Base-by-base conservation (phyloP, 2,113 vertebrate genomes). In the Lophochroa leadbeateri region DNA sequence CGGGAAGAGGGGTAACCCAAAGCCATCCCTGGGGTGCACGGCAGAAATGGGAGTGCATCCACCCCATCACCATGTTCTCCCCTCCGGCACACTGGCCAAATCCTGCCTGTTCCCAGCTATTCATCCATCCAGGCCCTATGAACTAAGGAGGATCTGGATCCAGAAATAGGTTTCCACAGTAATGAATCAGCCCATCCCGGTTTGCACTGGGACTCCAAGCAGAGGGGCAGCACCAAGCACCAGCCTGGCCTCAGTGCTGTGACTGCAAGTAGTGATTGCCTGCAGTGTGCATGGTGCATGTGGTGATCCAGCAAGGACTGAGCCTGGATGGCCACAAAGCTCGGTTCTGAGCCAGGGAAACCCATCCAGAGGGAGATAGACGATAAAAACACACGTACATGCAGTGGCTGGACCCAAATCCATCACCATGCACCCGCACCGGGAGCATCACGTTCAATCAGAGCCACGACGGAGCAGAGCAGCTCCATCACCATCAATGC, bases 231-330 rank as follows among this genome's bases (percentile, higher is more conserved):
- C 61, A 47, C 58, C 35, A 5, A 53, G 74, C 9, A 4, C 29
- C 72, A 35, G 7, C 68, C 61, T 7, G 17, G 28, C 39, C 67
- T 11, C 6, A 0, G 1, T 13, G 41, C 43, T 3, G 4, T 7
- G 29, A 50, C 86, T 4, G 3, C 1, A 4, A 11, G 41, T 9
- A 46, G 27, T 1, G 37, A 46, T 19, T 11, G 6, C 77, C 31
- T 0, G 39, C 2, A 8, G n/a, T 6, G 4, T 0, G 13, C 39
- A 27, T 0, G 0, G 41, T 17, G 69, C 41, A 9, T 7, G 17
- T 0, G 0, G 29, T 3, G 11, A 64, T 37, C 39, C 0, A 0
- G 18, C 39, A 60, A 0, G 0, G 33, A 6, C 50, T 47, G 55
- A 47, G 44, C 61, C 50, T 6, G 25, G 33, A 24, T 1, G 5